phyloP scores from a whole-genome alignment of 2,113 vertebrate species.

The Mungos mungo region DNA sequence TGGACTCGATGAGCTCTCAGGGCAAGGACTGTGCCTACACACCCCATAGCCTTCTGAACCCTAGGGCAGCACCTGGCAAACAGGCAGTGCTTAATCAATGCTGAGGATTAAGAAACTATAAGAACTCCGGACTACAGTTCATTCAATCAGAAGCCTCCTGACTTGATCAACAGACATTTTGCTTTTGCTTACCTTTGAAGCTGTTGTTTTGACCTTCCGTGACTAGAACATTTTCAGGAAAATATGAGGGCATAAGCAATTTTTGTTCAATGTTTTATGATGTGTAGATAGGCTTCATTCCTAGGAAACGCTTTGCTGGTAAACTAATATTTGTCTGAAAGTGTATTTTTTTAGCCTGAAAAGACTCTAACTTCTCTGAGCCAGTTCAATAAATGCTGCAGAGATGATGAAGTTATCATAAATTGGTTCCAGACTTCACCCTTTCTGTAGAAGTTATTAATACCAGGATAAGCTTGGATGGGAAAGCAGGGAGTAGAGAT shows the following conservation, averaged over 20 bases:
- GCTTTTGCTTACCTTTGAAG: background rate
- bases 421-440: background rate
- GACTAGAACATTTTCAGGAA: background rate
- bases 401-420: conserved; percentile 20
- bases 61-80: too few relatives aligned
- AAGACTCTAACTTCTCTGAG: conserved; percentile 15
- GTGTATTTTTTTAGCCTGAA: background rate
- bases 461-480: background rate
- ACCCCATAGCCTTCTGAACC: background rate
- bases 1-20: background rate
- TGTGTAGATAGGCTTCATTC: background rate
- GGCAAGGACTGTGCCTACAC: background rate
- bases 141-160: background rate
- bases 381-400: background rate
- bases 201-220: background rate
- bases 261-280: background rate
- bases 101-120: background rate
- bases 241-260: background rate
- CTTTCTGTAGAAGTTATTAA: conserved; percentile 39
- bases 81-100: background rate
- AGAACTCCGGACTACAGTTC: background rate
- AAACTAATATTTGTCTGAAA: background rate
- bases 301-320: background rate
- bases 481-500: background rate
- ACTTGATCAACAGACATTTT: background rate